phyloP scores from a whole-genome alignment of 1,140 invertebrate species.

The Calliopsis andreniformis region DNA sequence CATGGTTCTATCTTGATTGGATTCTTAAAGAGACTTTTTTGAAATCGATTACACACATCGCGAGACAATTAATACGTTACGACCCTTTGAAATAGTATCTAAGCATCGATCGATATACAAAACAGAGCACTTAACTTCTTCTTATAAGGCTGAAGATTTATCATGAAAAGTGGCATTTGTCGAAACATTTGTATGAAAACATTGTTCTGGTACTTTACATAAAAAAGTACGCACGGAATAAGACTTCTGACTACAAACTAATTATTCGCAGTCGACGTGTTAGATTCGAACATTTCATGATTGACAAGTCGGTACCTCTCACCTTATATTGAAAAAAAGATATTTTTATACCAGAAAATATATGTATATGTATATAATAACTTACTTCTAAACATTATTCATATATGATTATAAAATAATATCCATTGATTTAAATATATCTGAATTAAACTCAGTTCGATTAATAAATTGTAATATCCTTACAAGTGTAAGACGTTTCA shows the following conservation, averaged over 20 bases:
- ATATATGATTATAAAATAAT: conserved; percentile 17
- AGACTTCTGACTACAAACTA: not conserved
- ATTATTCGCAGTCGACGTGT: not conserved
- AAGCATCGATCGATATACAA: no score
- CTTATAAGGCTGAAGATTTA: conserved; percentile 1
- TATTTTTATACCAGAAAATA: conserved; percentile 44
- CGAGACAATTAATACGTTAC: conserved; percentile 6
- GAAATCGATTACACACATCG: no score
- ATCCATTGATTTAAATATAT: conserved; percentile 34
- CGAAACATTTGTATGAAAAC: no score
- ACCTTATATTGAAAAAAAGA: conserved; percentile 26
- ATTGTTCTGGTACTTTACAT: not conserved
- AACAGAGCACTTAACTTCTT: not conserved
- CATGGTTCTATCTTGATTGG: no score
- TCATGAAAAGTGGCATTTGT: not conserved
- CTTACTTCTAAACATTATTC: conserved; percentile 24
- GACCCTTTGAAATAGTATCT: not conserved
- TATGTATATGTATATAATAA: conserved; percentile 39
- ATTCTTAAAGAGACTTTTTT: no score
- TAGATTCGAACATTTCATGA: conserved; percentile 27
- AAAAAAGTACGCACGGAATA: not conserved
- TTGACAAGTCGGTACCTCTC: conserved; percentile 22
- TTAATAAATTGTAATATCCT: conserved; percentile 45
- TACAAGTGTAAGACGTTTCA: conserved; percentile 10
- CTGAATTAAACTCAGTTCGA: conserved; percentile 45